A percentile compares a stretch with the other conserved stretches of the same genome.
These are phyloP conservation scores for Megaceryle maxima DNA, from an alignment of 2,113 vertebrate genomes.

Conservation along the genomic window DNA sequence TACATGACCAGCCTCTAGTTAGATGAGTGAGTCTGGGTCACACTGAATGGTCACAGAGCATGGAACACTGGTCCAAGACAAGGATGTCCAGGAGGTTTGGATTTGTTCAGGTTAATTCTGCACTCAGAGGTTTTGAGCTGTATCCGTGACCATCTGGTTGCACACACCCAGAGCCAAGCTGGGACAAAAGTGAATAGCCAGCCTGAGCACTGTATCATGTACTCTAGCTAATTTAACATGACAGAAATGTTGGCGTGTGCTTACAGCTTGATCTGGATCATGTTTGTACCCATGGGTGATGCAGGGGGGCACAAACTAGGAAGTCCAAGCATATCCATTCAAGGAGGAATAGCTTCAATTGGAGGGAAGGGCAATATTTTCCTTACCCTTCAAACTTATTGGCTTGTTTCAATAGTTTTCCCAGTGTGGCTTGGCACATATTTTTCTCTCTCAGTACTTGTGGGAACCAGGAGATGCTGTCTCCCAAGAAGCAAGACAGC, in stretches of 20 bases:
- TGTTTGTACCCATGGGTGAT: rapidly evolving
- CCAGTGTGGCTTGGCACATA: background rate
- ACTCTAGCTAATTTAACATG: background rate
- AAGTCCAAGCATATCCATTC: background rate
- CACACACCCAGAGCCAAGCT: background rate
- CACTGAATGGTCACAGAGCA: background rate
- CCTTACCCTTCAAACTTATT: background rate
- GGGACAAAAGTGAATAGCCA: background rate
- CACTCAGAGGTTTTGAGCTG: background rate
- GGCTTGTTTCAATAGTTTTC: background rate
- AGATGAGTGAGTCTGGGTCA: background rate
- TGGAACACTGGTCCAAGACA: background rate
- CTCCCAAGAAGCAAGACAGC: background rate
- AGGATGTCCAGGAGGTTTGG: background rate
- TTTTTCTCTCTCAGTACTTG: background rate
- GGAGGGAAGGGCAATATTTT: background rate
- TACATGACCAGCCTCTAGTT: background rate
- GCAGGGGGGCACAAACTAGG: background rate
- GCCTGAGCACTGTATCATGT: background rate
- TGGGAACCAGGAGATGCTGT: background rate
- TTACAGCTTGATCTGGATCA: background rate
- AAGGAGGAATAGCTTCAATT: background rate
- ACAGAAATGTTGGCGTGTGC: background rate
- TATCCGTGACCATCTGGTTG: background rate
- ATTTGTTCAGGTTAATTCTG: background rate